Evolutionary conservation across 2,888 invertebrate species (phyloP).

Genomic region (Allolobophora icterica): DNA sequence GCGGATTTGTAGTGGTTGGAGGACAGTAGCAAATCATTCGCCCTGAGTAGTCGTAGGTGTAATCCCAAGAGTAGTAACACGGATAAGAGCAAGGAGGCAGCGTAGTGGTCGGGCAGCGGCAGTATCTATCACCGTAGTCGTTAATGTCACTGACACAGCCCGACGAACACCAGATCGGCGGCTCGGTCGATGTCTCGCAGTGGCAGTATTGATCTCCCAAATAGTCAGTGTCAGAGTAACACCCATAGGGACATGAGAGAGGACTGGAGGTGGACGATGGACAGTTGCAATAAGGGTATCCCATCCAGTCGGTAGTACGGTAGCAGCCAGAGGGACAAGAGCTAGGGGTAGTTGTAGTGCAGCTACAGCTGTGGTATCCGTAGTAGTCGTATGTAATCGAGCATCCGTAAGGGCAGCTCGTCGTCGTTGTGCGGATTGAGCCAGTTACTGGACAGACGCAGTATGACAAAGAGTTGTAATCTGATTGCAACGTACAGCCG

Average conservation of each 20-base stretch:
- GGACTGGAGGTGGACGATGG: background rate
- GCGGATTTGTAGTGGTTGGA: background rate
- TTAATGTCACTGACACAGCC: background rate
- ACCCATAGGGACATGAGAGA: background rate
- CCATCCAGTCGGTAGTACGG: background rate
- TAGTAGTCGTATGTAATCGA: background rate
- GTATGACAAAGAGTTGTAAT: background rate
- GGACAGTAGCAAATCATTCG: background rate
- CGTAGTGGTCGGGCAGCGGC: conserved; percentile 7
- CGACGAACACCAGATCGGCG: background rate
- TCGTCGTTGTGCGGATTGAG: background rate
- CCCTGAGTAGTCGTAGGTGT: background rate
- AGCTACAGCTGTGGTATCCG: background rate
- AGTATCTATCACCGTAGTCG: background rate
- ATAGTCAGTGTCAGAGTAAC: background rate
- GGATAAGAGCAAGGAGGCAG: conserved; percentile 5
- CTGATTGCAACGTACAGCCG: background rate
- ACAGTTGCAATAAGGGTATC: background rate
- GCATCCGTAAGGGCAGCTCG: background rate
- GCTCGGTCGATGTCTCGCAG: background rate
- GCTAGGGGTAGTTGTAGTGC: background rate
- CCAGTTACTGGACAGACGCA: background rate
- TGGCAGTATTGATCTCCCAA: background rate
- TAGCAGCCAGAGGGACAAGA: background rate
- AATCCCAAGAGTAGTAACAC: background rate